Conservation (phyloP, 2,888 invertebrate species). For the Lumbricus terrestris region DNA sequence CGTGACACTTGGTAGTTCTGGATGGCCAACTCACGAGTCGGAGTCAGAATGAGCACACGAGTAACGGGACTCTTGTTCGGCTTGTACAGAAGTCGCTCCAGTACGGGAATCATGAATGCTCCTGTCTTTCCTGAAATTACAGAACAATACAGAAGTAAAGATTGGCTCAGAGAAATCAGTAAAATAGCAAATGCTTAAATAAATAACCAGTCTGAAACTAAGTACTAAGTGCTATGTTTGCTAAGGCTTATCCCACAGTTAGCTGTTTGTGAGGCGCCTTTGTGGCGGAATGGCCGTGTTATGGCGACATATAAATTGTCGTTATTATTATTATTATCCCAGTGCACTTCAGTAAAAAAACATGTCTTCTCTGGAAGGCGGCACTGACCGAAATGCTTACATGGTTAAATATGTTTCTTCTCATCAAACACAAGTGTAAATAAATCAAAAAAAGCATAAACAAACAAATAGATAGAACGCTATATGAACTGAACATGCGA, state of each 20-base stretch:
- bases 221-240: too few species aligned
- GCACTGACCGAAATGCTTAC: too few species aligned
- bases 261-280: too few species aligned
- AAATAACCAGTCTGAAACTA: too few species aligned
- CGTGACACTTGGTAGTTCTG: conserved; percentile 93
- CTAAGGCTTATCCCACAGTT: too few species aligned
- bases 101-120: conserved; percentile 94
- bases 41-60: conserved; percentile 87
- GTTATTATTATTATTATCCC: too few species aligned
- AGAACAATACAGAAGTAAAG: background rate
- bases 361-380: too few species aligned
- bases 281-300: too few species aligned
- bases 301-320: too few species aligned
- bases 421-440: background rate
- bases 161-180: too few species aligned
- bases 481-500: background rate
- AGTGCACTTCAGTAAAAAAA: too few species aligned
- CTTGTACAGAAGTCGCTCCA: conserved; percentile 87
- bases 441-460: background rate
- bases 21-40: conserved; percentile 94
- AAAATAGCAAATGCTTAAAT: too few species aligned
- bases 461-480: background rate
- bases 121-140: conserved; percentile 87
- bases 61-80: conserved; percentile 71
- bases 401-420: background rate